Base-by-base conservation (phyloP, 2,888 invertebrate genomes). In the Gnatocerus cornutus region DNA sequence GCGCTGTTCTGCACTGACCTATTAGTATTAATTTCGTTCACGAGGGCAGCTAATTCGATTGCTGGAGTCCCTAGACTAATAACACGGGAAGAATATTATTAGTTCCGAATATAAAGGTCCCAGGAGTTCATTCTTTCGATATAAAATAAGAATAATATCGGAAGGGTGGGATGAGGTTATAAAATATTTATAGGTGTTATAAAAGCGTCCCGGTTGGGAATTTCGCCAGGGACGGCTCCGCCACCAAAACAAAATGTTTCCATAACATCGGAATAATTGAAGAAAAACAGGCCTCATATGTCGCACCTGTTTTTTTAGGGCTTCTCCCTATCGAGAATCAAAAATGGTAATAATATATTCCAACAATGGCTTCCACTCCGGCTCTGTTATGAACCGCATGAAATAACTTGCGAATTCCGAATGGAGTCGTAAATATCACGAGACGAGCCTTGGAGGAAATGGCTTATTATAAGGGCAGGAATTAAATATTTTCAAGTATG, bases 11-110 rank as follows among this genome's bases (percentile, higher is more conserved):
- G 3, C 37, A 45, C 16, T 46, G 53, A 65, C 55, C 65, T 58
- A 65, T 65, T 65, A 56, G 56, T 65, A 56, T 65, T 65, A 65
- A 65, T 65, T 65, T 65, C 27, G 65, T 46, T 46, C 56, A 37
- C 14, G 58, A 33, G 16, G 33, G 46, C 12, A 13, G 46, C 12
- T 61, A 61, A 61, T 48, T 61, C 37, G 46, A 45, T 56, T 45
- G 45, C 7, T 21, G 56, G 52, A n/a, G 21, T 43, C 48, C 48
- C 48, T 16, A 16, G 48, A 48, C 48, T 48, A 48, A 48, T 48
- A 48, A 16, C 10, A 10, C 52, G 7, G 16, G 37, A 1, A 41
- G 41, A 27, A 55, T 55, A 30, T 55, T 39, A 27, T 50, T 16
- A 16, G 55, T 37, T 55, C 39, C 16, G 55, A 30, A 7, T 12